Evolutionary conservation across 1,140 invertebrate genomes (phyloP).

Genomic region (Zelostemma sp.): DNA sequence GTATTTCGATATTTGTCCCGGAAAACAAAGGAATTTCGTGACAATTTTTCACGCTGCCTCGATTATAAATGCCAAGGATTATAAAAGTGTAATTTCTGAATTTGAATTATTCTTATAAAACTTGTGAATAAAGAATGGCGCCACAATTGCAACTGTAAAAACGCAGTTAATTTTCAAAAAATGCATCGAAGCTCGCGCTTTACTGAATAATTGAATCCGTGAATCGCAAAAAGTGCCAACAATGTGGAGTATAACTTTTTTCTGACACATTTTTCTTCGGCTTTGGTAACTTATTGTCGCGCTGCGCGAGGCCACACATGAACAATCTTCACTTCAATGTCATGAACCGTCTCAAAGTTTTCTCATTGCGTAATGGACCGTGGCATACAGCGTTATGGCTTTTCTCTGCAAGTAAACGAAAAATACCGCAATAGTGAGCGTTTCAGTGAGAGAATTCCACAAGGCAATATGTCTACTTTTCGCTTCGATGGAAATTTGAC

Average conservation of each 20-base stretch:
- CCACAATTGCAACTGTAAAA: no score
- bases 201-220: no score
- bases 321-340: conserved; percentile 44
- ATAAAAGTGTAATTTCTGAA: no score
- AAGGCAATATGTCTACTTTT: conserved; percentile 42
- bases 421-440: conserved; percentile 41
- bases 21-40: conserved; percentile 35
- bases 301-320: conserved; percentile 40
- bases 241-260: background rate
- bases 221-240: no score
- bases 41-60: conserved; percentile 37
- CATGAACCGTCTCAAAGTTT: conserved; percentile 40
- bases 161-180: no score
- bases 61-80: no score
- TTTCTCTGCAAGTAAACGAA: conserved; percentile 44
- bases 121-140: no score
- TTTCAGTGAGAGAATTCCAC: conserved; percentile 42
- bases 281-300: conserved; percentile 27
- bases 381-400: conserved; percentile 40
- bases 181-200: no score
- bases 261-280: background rate
- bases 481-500: conserved; percentile 31
- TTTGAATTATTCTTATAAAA: no score
- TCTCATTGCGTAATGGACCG: conserved; percentile 48
- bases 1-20: conserved; percentile 39